These are phyloP conservation scores for Scrobipalpa costella DNA, from an alignment of 2,888 invertebrate species.

Conservation along the genomic window DNA sequence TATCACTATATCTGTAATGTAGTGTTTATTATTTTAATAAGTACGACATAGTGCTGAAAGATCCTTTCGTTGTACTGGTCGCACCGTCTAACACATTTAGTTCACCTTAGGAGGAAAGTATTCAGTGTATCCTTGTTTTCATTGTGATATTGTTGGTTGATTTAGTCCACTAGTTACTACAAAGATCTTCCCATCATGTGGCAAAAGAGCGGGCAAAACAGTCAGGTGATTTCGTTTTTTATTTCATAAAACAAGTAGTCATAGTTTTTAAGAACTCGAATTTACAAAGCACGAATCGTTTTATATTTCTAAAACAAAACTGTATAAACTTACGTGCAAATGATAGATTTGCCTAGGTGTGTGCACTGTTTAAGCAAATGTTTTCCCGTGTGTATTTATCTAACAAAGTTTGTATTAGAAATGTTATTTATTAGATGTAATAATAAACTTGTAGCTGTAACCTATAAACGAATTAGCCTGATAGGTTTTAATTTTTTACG, in stretches of 20 bases:
- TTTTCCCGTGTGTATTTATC: constrained; percentile 8
- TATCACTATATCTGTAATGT: constrained; percentile 73
- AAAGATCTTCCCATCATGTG: constrained; percentile 44
- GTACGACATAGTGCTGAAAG: constrained; percentile 49
- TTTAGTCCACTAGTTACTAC: not conserved
- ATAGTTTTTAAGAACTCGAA: not conserved
- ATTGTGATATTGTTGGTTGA: not conserved
- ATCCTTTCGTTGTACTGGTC: constrained; percentile 50
- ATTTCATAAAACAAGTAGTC: not conserved
- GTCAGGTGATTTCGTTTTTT: constrained; percentile 49
- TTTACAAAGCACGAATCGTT: not conserved
- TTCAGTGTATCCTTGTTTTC: not conserved
- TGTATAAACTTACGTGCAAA: not conserved
- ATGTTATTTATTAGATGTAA: not conserved
- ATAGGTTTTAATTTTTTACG: not conserved
- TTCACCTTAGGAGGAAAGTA: constrained; percentile 13
- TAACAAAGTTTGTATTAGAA: not conserved
- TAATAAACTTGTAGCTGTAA: constrained; percentile 13
- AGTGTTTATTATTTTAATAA: constrained; percentile 62
- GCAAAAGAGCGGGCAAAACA: constrained; percentile 58
- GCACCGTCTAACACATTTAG: constrained; percentile 33
- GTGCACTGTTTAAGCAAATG: constrained; percentile 12
- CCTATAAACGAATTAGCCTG: not conserved
- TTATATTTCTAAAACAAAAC: constrained; percentile 4
- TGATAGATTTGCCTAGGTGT: not conserved